Evolutionary conservation across 2,113 vertebrate genomes (phyloP).

Genomic region (Arenaria interpres): DNA sequence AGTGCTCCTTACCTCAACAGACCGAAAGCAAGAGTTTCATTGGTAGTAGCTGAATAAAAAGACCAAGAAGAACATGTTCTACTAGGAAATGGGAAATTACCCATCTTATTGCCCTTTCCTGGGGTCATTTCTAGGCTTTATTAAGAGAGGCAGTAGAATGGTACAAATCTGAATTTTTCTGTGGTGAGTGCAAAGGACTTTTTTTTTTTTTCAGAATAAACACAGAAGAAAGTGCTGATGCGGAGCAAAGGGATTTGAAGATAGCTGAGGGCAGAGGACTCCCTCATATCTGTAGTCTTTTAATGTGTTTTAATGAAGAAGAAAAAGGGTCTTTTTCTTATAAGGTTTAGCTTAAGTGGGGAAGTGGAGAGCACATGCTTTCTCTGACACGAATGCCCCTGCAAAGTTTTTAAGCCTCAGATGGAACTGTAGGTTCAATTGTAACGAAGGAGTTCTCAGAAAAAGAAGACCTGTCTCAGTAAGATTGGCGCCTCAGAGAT

Average conservation of each 20-base stretch:
- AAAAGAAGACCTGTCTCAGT: not conserved
- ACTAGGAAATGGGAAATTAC: not conserved
- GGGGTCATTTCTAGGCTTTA: not conserved
- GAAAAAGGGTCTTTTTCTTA: not conserved
- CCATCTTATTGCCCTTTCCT: not conserved
- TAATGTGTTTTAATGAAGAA: constrained; percentile 6
- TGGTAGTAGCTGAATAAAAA: not conserved
- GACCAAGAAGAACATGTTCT: not conserved
- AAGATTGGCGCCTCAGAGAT: not conserved
- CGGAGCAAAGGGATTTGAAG: not conserved
- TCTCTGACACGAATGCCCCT: not conserved
- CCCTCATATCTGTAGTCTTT: not conserved
- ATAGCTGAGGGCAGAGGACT: not conserved
- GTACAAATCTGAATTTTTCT: not conserved
- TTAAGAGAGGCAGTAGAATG: not conserved
- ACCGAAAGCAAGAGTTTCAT: not conserved
- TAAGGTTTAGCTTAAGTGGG: not conserved
- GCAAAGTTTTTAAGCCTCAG: not conserved
- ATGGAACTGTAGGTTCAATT: not conserved
- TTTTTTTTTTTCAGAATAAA: not conserved
- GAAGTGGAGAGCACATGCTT: not conserved
- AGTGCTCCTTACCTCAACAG: not conserved
- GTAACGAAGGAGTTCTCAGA: not conserved
- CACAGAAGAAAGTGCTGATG: not conserved
- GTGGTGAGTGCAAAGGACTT: not conserved